Conservation (phyloP, 2,113 vertebrate species). For the Kryptolebias marmoratus region DNA sequence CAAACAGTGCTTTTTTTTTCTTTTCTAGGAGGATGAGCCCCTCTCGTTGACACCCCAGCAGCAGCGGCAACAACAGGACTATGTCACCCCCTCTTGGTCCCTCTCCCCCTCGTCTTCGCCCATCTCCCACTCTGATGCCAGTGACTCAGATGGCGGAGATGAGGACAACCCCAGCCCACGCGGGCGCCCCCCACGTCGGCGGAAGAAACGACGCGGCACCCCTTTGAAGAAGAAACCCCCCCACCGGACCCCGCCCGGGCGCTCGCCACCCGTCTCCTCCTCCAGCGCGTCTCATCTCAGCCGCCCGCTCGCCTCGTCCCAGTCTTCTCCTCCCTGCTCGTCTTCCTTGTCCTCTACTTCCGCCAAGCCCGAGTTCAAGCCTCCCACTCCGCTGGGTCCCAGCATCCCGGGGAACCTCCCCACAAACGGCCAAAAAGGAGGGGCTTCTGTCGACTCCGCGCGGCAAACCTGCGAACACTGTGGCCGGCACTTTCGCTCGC, state of each 20-base stretch:
- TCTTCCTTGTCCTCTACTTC: conserved; percentile 52
- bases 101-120: conserved; percentile 82
- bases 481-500: conserved; percentile 80
- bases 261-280: conserved; percentile 11
- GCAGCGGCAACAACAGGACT: conserved; percentile 72
- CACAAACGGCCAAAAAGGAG: conserved; percentile 47
- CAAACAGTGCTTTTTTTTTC: not conserved
- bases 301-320: conserved; percentile 48
- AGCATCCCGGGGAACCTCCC: conserved; percentile 30
- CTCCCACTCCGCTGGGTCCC: conserved; percentile 62
- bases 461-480: conserved; percentile 82
- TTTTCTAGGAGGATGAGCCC: conserved; percentile 79
- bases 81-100: conserved; percentile 84
- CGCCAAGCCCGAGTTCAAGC: conserved; percentile 74
- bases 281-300: conserved; percentile 32
- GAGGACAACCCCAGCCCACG: conserved; percentile 62
- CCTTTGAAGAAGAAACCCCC: conserved; percentile 71
- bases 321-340: conserved; percentile 48
- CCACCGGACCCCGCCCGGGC: conserved; percentile 55
- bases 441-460: conserved; percentile 64
- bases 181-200: conserved; percentile 51
- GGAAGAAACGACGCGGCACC: conserved; percentile 64
- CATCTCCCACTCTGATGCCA: conserved; percentile 81
- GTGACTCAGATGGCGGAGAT: conserved; percentile 75
- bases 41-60: conserved; percentile 66